Conservation (phyloP, 2,888 invertebrate genomes). For the Eilema sororculum region DNA sequence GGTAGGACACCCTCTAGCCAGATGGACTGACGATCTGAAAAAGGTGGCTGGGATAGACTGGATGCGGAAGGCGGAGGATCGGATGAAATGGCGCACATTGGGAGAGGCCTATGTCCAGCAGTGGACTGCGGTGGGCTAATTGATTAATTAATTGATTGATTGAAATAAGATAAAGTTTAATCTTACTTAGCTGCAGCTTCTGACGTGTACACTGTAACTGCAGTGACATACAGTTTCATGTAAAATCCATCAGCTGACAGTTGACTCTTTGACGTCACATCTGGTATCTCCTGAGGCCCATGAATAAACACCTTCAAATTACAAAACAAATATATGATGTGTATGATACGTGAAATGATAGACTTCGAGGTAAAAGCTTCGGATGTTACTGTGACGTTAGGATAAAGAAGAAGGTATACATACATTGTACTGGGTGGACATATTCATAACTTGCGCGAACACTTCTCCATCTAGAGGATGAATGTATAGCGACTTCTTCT, state of each 20-base stretch:
- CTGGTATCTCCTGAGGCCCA: conserved; percentile 90
- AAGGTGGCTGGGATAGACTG: too few relatives aligned
- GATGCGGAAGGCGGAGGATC: too few relatives aligned
- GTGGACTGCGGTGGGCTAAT: too few relatives aligned
- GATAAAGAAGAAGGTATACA: conserved; percentile 49
- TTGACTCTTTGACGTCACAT: conserved; percentile 87
- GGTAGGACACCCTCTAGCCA: too few relatives aligned
- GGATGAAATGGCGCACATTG: too few relatives aligned
- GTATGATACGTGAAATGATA: too few relatives aligned
- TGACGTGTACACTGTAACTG: conserved; percentile 87
- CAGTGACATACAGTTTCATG: conserved; percentile 88
- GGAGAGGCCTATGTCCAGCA: too few relatives aligned
- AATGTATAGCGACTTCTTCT: conserved; percentile 84
- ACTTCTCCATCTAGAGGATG: conserved; percentile 92
- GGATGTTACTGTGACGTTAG: too few relatives aligned
- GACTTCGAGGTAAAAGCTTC: too few relatives aligned
- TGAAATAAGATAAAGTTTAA: too few relatives aligned
- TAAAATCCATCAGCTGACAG: conserved; percentile 85
- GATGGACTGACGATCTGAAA: too few relatives aligned
- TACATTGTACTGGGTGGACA: conserved; percentile 89
- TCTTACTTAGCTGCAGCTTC: conserved; percentile 84
- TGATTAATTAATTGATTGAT: too few relatives aligned
- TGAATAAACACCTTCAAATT: conserved; percentile 87
- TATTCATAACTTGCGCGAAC: conserved; percentile 91
- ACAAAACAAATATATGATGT: neutral